These are phyloP conservation scores for Desmophyllum pertusum DNA, from an alignment of 92 coral and sea anemone species.

Conservation along the genomic window DNA sequence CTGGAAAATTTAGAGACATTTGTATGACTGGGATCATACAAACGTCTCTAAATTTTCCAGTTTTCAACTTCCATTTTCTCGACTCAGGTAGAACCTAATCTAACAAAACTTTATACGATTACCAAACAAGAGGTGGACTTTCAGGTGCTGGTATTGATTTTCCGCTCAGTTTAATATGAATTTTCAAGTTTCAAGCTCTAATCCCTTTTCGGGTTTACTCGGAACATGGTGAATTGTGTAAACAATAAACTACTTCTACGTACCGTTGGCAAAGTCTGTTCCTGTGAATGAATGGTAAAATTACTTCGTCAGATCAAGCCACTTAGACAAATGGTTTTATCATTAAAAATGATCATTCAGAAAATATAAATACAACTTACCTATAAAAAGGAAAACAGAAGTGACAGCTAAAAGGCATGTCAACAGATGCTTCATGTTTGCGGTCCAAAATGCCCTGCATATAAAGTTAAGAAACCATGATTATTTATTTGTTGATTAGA, in stretches of 20 bases:
- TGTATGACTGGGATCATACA: too few species aligned
- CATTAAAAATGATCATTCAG: neutral
- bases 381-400: neutral
- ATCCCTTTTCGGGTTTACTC: too few species aligned
- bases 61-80: too few species aligned
- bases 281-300: conserved; percentile 7
- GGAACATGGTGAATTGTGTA: too few species aligned
- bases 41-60: too few species aligned
- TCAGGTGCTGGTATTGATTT: too few species aligned
- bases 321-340: neutral
- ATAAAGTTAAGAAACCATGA: neutral
- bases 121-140: too few species aligned
- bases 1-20: too few species aligned
- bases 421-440: conserved; percentile 36
- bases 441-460: conserved; percentile 20
- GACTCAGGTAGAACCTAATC: too few species aligned
- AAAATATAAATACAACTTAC: neutral
- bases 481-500: neutral
- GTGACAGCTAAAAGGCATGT: conserved; percentile 23
- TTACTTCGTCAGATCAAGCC: neutral
- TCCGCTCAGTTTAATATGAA: too few species aligned
- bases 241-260: neutral
- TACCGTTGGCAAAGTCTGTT: conserved; percentile 17
- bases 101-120: too few species aligned
- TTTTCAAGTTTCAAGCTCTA: too few species aligned